Percentiles rank a stretch among this genome's conserved stretches.
These are phyloP conservation scores for Euplexia lucipara DNA, from an alignment of 2,888 invertebrate species.

Conservation along the genomic window DNA sequence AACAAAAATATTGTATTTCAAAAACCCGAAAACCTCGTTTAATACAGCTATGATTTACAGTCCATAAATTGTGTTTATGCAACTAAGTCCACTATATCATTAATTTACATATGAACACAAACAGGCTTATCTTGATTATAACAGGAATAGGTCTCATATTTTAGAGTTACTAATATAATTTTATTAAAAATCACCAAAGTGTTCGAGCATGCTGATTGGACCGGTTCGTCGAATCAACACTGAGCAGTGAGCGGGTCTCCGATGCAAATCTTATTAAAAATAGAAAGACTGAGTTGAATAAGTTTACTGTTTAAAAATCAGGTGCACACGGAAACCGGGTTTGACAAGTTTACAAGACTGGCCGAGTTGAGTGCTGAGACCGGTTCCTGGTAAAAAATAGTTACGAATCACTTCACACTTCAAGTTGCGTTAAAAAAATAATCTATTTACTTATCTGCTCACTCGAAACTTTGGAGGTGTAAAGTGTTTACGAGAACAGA, in stretches of 20 bases:
- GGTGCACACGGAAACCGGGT: constrained; percentile 56
- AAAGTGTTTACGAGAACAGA: constrained; percentile 70
- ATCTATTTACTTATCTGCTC: constrained; percentile 72
- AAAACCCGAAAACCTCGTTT: constrained; percentile 25
- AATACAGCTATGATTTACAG: constrained; percentile 45
- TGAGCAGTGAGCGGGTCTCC: constrained; percentile 22
- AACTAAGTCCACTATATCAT: constrained; percentile 40
- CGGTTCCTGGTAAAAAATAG: constrained; percentile 61
- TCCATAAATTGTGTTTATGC: constrained; percentile 45
- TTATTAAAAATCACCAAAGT: constrained; percentile 33
- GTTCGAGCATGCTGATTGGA: constrained; percentile 35
- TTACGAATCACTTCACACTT: constrained; percentile 67
- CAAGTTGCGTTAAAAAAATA: constrained; percentile 64
- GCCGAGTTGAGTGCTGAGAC: constrained; percentile 49
- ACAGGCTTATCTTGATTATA: constrained; percentile 44
- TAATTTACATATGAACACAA: constrained; percentile 51
- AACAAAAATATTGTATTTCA: constrained; percentile 36
- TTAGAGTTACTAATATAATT: constrained; percentile 24
- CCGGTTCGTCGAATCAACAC: constrained; percentile 41
- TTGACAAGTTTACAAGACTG: constrained; percentile 52
- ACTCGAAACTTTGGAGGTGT: constrained; percentile 71
- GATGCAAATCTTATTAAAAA: constrained; percentile 49
- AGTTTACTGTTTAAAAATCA: constrained; percentile 57
- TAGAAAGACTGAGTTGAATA: constrained; percentile 40
- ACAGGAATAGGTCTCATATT: constrained; percentile 29